These are phyloP conservation scores for Xestia ashworthii DNA, from an alignment of 2,888 invertebrate genomes.

Conservation along the genomic window DNA sequence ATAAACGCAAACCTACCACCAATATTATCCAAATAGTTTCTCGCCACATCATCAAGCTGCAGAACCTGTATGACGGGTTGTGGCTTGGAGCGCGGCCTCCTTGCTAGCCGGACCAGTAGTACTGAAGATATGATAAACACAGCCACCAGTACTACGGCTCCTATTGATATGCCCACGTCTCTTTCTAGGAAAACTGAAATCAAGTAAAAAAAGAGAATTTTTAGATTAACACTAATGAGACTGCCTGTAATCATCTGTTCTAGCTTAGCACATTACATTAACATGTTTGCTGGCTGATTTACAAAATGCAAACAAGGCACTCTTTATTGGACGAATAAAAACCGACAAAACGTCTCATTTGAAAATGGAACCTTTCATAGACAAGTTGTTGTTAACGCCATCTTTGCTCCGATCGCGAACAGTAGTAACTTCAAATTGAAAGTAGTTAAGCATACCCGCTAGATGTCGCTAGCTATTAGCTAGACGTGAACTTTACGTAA, in stretches of 20 bases:
- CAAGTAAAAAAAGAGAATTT: neutral
- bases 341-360: neutral
- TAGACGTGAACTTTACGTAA: neutral
- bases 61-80: slow-evolving; percentile 86
- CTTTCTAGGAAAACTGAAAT: slow-evolving; percentile 82
- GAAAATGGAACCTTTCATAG: neutral
- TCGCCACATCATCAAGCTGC: slow-evolving; percentile 85
- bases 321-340: neutral
- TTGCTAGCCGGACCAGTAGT: slow-evolving; percentile 76
- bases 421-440: neutral
- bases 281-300: neutral
- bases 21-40: slow-evolving; percentile 84
- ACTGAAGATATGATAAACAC: slow-evolving; percentile 82
- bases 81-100: slow-evolving; percentile 78
- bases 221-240: neutral
- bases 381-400: slow-evolving; percentile 9
- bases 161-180: slow-evolving; percentile 86
- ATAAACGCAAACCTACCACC: neutral
- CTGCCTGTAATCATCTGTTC: neutral
- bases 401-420: neutral
- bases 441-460: slow-evolving; percentile 10
- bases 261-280: neutral
- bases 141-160: slow-evolving; percentile 80
- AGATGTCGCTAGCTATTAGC: slow-evolving; percentile 14
- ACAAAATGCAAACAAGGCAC: neutral